phyloP scores from a whole-genome alignment of 2,888 invertebrate genomes.

The Hedya salicella region DNA sequence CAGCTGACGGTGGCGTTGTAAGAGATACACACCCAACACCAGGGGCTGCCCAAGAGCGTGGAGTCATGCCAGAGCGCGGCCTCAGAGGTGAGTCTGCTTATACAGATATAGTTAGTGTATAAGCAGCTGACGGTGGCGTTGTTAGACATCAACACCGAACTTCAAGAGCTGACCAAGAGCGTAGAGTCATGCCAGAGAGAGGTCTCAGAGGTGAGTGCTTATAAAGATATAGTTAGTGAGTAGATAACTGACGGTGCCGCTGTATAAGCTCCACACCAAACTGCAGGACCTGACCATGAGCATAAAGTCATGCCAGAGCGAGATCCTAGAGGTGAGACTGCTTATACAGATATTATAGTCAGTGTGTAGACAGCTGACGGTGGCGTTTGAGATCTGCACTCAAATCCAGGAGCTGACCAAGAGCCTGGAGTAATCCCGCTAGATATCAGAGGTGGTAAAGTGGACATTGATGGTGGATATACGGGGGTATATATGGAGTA shows the following conservation, averaged over 20 bases:
- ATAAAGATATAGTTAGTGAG: too few species aligned
- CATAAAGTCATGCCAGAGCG: slow-evolving; percentile 97
- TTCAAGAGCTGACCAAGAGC: slow-evolving; percentile 96
- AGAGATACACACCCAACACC: slow-evolving; percentile 96
- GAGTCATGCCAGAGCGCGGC: slow-evolving; percentile 98
- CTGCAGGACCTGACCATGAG: slow-evolving; percentile 97
- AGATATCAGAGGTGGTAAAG: too few species aligned
- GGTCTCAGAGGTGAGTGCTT: too few species aligned
- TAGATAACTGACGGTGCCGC: slow-evolving; percentile 97
- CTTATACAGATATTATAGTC: too few species aligned
- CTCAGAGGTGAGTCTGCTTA: slow-evolving; percentile 86
- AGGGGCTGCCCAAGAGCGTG: slow-evolving; percentile 96
- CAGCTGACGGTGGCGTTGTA: slow-evolving; percentile 96
- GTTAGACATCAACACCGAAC: slow-evolving; percentile 96
- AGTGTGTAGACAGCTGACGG: slow-evolving; percentile 96
- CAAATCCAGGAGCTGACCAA: slow-evolving; percentile 97
- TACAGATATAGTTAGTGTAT: slow-evolving; percentile 76
- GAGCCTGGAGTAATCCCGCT: slow-evolving; percentile 95
- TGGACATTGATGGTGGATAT: too few species aligned
- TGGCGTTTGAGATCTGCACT: slow-evolving; percentile 96
- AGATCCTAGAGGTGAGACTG: slow-evolving; percentile 93
- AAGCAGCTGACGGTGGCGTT: slow-evolving; percentile 94
- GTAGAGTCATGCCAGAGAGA: slow-evolving; percentile 95
- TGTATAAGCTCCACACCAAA: slow-evolving; percentile 96
- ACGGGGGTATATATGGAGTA: too few species aligned